Percentiles rank a stretch among this genome's conserved stretches.
Conservation (phyloP, 2,888 invertebrate species). For the Mythimna albipuncta region DNA sequence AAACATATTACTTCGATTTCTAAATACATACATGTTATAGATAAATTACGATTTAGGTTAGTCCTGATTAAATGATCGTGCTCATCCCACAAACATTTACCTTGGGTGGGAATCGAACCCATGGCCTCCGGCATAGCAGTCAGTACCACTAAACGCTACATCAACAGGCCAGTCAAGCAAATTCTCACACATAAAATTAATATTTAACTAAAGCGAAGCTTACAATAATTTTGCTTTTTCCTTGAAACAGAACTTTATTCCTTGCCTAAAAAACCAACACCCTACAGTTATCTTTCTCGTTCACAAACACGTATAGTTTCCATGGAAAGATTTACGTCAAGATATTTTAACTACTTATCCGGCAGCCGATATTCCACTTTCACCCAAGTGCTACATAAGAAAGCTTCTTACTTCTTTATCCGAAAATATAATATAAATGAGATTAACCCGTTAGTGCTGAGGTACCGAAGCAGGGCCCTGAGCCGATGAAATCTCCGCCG, state of each 20-base stretch:
- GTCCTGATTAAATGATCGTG: too few relatives aligned
- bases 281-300: background rate
- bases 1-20: too few relatives aligned
- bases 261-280: background rate
- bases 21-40: too few relatives aligned
- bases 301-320: background rate
- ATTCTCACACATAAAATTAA: background rate
- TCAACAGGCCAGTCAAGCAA: too few relatives aligned
- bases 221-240: too few relatives aligned
- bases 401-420: constrained; percentile 63
- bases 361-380: constrained; percentile 43
- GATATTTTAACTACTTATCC: constrained; percentile 53
- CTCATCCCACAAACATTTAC: too few relatives aligned
- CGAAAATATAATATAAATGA: constrained; percentile 67
- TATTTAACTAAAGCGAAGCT: background rate
- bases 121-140: too few relatives aligned
- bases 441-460: constrained; percentile 73
- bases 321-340: constrained; percentile 31
- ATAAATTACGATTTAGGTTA: too few relatives aligned
- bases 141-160: too few relatives aligned
- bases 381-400: constrained; percentile 58
- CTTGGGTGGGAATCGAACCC: too few relatives aligned
- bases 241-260: background rate
- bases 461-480: constrained; percentile 60
- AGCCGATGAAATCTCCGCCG: constrained; percentile 79